A percentile compares a stretch with the other conserved stretches of the same genome.
These are phyloP conservation scores for Anguilla pacifica DNA, from an alignment of 2,797 vertebrate species.

Conservation along the genomic window DNA sequence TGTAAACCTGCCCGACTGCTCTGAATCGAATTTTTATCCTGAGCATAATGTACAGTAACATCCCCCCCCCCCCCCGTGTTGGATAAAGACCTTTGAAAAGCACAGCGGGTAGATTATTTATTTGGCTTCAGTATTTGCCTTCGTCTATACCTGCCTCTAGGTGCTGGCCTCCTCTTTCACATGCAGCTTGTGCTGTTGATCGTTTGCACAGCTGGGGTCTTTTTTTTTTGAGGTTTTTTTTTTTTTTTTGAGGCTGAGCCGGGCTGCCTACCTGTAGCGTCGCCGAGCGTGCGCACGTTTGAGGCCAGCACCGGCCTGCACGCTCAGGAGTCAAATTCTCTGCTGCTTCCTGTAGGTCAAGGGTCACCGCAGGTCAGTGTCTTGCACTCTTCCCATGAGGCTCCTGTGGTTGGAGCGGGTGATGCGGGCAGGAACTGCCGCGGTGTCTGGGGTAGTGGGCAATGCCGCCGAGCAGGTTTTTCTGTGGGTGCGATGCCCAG, in stretches of 20 bases:
- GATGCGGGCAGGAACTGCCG: not conserved
- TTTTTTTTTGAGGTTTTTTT: not conserved
- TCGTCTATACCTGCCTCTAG: not conserved
- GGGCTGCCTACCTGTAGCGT: not conserved
- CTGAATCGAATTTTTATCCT: not conserved
- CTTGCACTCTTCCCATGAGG: not conserved
- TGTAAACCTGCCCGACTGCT: constrained; percentile 10
- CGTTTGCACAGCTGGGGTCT: not conserved
- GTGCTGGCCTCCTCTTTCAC: not conserved
- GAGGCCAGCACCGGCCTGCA: not conserved
- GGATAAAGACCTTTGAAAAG: constrained; percentile 24
- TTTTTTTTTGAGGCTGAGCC: not conserved
- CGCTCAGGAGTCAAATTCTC: not conserved
- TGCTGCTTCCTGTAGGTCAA: not conserved
- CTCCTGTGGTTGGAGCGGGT: not conserved
- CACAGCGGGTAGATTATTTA: constrained; percentile 16
- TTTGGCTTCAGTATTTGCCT: constrained; percentile 12
- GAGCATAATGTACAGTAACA: constrained; percentile 6
- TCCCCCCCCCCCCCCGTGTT: not conserved
- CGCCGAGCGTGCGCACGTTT: not conserved
- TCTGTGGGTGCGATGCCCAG: not conserved
- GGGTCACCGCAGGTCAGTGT: not conserved
- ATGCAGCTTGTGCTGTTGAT: not conserved
- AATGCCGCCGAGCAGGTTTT: not conserved
- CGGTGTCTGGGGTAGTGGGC: not conserved